These are phyloP conservation scores for Xiphophorus couchianus DNA, from an alignment of 2,113 vertebrate species.

Conservation along the genomic window DNA sequence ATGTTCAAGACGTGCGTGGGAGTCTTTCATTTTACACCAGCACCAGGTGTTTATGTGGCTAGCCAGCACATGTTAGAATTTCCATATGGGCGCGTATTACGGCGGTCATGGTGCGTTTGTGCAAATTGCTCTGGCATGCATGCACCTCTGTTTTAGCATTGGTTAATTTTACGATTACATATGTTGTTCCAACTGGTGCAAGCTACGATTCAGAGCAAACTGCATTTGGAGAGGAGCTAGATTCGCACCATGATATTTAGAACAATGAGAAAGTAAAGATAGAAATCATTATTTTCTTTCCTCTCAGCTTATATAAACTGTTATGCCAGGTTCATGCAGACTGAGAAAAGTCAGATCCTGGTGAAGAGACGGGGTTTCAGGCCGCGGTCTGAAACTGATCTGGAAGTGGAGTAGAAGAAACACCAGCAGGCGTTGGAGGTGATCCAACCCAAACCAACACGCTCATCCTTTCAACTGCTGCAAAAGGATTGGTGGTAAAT, in stretches of 20 bases:
- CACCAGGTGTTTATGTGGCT: constrained; percentile 38
- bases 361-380: constrained; percentile 50
- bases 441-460: constrained; percentile 65
- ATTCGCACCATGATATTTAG: constrained; percentile 29
- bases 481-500: constrained; percentile 78
- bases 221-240: constrained; percentile 34
- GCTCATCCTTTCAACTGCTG: constrained; percentile 80
- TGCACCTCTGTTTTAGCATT: no score
- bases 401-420: constrained; percentile 58
- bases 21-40: constrained; percentile 35
- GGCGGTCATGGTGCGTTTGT: constrained; percentile 25
- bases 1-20: constrained; percentile 35
- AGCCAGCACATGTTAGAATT: constrained; percentile 20
- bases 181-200: constrained; percentile 30
- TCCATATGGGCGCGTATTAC: constrained; percentile 10
- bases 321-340: constrained; percentile 38
- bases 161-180: constrained; percentile 40
- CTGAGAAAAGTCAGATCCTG: constrained; percentile 42
- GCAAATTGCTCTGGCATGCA: not conserved
- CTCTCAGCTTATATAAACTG: constrained; percentile 24
- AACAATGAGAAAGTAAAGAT: constrained; percentile 32
- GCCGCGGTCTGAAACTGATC: constrained; percentile 46
- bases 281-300: constrained; percentile 39
- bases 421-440: constrained; percentile 64
- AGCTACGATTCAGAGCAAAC: constrained; percentile 25